Base-by-base conservation (phyloP, 2,797 vertebrate species). In the Sparus aurata region DNA sequence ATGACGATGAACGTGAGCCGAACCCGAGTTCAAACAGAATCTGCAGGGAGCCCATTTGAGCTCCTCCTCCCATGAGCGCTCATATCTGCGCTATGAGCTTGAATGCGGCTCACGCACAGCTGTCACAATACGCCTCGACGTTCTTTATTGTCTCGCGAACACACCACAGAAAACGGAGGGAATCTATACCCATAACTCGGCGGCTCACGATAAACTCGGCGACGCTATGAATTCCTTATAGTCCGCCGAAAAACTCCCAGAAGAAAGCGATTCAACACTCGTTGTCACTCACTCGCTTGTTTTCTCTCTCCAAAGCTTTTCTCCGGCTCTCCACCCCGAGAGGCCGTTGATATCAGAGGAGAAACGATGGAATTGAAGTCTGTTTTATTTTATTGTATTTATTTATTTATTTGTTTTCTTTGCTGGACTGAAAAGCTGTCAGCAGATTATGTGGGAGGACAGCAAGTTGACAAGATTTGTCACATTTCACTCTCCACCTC, bases 371-470 rank as follows among this genome's bases (percentile, higher is more conserved):
- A 79, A 80, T 65, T 84, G 65, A 75, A 82, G 73, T 68, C 12
- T 66, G 67, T 54, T 9, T 66, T 62, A 54, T 77, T 63, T 74
- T 34, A 34, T 34, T 34, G 30, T 34, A 34, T 58, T 7, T n/a
- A 27, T 27, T 27, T 58, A 34, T 43, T 49, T 55, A 23, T 66
- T 68, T 16, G 46, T 23, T 38, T 65, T 64, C 74, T 73, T 49
- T 50, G 60, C 76, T 45, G 83, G 87, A 89, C 84, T 82, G 75
- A 80, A 87, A 84, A 89, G 80, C 86, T 89, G 90, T 91, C 89
- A 90, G 77, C 75, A 85, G 85, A 88, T 91, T 90, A 90, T 88
- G 89, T 92, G 83, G 90, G 91, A 90, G 87, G 91, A 89, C 87
- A 89, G 84, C 73, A 1, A 87, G 82, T 85, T 91, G 90, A 93